A percentile compares a stretch with the other conserved stretches of the same genome.
These are phyloP conservation scores for Mallotus villosus DNA, from an alignment of 2,797 vertebrate genomes.

Conservation along the genomic window DNA sequence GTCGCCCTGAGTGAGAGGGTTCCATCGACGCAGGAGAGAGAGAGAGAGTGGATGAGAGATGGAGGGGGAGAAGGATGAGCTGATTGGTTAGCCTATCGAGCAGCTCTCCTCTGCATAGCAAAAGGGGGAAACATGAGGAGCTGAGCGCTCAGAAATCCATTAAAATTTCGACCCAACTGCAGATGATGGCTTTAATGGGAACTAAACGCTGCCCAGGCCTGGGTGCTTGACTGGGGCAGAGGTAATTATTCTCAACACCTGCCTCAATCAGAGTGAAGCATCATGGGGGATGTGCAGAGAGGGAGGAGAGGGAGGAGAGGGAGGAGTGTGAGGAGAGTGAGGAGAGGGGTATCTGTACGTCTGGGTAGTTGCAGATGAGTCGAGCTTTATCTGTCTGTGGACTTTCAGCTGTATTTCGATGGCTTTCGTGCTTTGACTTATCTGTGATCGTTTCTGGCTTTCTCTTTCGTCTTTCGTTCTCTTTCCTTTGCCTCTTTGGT, in stretches of 20 bases:
- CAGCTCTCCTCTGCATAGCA: slow-evolving; percentile 30
- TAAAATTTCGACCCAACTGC: slow-evolving; percentile 55
- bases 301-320: neutral
- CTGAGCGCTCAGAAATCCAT: slow-evolving; percentile 54
- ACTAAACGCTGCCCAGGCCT: slow-evolving; percentile 62
- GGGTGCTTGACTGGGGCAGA: slow-evolving; percentile 57
- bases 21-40: neutral
- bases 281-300: slow-evolving; percentile 26
- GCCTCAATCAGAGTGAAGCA: slow-evolving; percentile 46
- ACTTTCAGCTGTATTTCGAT: no score
- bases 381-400: no score
- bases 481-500: no score
- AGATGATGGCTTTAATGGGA: slow-evolving; percentile 67
- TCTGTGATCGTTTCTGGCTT: no score
- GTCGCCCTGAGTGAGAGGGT: neutral
- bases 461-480: no score
- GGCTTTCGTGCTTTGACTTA: no score
- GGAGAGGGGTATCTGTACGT: no score
- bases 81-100: neutral
- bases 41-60: no score
- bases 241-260: slow-evolving; percentile 72
- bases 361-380: no score
- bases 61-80: no score
- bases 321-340: slow-evolving; percentile 16
- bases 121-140: slow-evolving; percentile 43